Conservation (phyloP, 2,113 vertebrate species). For the Perca flavescens region DNA sequence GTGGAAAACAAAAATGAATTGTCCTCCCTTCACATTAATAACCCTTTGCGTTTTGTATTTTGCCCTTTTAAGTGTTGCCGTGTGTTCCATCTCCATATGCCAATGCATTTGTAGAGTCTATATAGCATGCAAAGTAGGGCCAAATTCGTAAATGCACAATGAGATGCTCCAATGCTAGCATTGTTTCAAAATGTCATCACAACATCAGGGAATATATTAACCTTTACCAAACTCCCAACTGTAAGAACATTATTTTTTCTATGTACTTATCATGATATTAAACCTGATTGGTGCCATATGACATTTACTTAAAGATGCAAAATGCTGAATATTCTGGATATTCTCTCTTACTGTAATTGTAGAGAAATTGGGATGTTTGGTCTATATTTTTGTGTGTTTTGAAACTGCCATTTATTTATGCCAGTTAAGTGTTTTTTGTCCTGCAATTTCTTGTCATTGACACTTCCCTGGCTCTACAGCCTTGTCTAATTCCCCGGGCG, state of each 20-base stretch:
- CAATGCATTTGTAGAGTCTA: slow-evolving; percentile 10
- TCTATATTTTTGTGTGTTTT: not conserved
- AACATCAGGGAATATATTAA: slow-evolving; percentile 81
- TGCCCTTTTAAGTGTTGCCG: slow-evolving; percentile 13
- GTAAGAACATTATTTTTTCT: slow-evolving; percentile 52
- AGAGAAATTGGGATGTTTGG: not conserved
- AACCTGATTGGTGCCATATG: slow-evolving; percentile 66
- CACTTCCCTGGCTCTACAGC: not conserved
- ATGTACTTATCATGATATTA: slow-evolving; percentile 59
- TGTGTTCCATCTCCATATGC: slow-evolving; percentile 24
- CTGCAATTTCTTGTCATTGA: not conserved
- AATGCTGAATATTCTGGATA: slow-evolving; percentile 21
- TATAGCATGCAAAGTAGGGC: slow-evolving; percentile 11
- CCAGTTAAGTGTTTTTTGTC: not conserved
- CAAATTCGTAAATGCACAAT: slow-evolving; percentile 41
- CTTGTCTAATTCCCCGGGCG: not conserved
- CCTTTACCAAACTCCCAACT: slow-evolving; percentile 70
- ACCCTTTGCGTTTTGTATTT: slow-evolving; percentile 6
- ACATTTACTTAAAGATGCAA: slow-evolving; percentile 61
- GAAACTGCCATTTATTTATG: not conserved
- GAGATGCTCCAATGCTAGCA: slow-evolving; percentile 36
- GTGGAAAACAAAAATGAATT: slow-evolving; percentile 25
- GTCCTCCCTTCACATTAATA: not conserved
- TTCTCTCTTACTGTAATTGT: not conserved
- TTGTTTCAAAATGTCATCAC: slow-evolving; percentile 77